Base-by-base conservation (phyloP, 2,888 invertebrate species). In the Cylindroiulus punctatus region DNA sequence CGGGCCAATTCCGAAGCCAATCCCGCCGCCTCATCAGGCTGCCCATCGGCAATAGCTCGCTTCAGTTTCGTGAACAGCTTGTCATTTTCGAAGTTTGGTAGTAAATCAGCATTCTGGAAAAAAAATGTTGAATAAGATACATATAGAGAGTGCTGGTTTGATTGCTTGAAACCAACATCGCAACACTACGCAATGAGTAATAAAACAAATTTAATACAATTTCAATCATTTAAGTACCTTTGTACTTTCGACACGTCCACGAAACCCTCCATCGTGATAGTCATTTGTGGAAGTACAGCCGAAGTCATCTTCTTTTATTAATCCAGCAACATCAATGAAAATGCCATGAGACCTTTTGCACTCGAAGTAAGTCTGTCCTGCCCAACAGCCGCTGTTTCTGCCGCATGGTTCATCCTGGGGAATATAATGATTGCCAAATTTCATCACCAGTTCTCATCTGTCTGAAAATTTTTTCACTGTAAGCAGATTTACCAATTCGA, bases 401-500 rank as follows among this genome's bases (percentile, higher is more conserved):
- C 93, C 93, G 32, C 93, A 91, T 5, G 91, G 90, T 86, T 92
- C 91, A 87, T 92, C 93, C 93, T 93, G 88, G 22, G 89, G 88
- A 87, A 87, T 88, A 19, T 2, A 84, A 19, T 2, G 14, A 3
- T 40, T 10, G 32, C 12, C 8, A 40, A 36, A 19, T 36, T 2
- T 42, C 17, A 4, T 17, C 12, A 19, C 1, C 19, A 40, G 22
- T 30, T 19, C 42, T 36, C n/a, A 8, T 7, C 19, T 32, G 32
- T 26, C n/a, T n/a, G n/a, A n/a, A n/a, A n/a, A n/a, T n/a, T n/a
- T n/a, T n/a, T n/a, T n/a, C n/a, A n/a, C n/a, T n/a, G n/a, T n/a
- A n/a, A n/a, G 32, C 84, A 22, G 17, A 91, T 92, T 91, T 89
- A 93, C 93, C 91, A 93, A 92, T 90, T 93, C 92, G 4, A 93